Base-by-base conservation (phyloP, 2,888 invertebrate species). In the Serrognathus titanus region DNA sequence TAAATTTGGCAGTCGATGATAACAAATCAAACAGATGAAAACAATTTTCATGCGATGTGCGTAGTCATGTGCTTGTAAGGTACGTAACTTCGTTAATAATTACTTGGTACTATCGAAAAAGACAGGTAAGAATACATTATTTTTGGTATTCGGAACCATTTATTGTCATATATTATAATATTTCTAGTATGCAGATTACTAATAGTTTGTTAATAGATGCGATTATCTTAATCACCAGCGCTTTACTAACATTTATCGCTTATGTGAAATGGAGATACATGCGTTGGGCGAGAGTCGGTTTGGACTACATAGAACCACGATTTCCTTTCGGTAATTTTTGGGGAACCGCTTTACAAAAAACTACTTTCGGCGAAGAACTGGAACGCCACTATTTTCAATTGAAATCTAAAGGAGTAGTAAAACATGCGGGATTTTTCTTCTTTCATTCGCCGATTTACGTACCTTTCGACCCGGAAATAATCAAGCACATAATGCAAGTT, bases 401-500 rank as follows among this genome's bases (percentile, higher is more conserved):
- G 2, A 37, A 60, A 10, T 46, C 66, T 1, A 66, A 62, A 52
- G n/a, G 52, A 12, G 56, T 55, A 31, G 64, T 63, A 3, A 60
- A 52, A 49, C 60, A 59, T 46, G 66, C 65, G 0, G 70, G 70
- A 12, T 43, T 61, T 24, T 68, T 65, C 48, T 55, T 62, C 12
- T 60, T 66, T 16, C 24, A 52, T 3, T 40, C 46, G 40, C 65
- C 66, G n/a, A 20, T 47, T 5, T 60, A 62, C 10, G 46, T 69
- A 6, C 59, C 63, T n/a, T 49, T 66, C 5, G 66, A 68, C 55
- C 55, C 67, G 11, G 67, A 69, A 13, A 12, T 31, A 2, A 47
- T 61, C n/a, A 62, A 63, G 38, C 75, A 78, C 45, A 73, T 85
- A 16, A 65, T 85, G 63, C 79, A 80, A 43, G 81, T 79, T 58